phyloP scores from a whole-genome alignment of 2,888 invertebrate species.

The Emmelina monodactyla region DNA sequence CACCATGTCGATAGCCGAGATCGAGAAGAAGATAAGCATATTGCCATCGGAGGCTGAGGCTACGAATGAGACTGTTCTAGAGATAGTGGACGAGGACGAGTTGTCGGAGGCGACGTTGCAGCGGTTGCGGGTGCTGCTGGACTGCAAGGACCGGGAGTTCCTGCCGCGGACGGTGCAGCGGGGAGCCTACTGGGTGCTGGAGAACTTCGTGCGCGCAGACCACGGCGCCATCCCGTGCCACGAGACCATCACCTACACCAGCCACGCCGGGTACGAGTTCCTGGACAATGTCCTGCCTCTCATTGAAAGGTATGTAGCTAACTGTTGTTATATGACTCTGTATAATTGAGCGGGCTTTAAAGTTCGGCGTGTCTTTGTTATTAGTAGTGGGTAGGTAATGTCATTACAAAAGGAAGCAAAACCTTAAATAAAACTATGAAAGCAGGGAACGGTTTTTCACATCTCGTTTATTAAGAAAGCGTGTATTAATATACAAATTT shows the following conservation, averaged over 20 bases:
- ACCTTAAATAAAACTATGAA: too few species aligned
- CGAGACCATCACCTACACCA: slow-evolving; percentile 89
- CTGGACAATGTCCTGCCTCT: slow-evolving; percentile 88
- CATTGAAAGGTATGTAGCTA: slow-evolving; percentile 70
- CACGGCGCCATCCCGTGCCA: slow-evolving; percentile 75
- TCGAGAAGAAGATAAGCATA: slow-evolving; percentile 40
- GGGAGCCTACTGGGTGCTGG: slow-evolving; percentile 87
- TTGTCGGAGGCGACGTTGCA: slow-evolving; percentile 40
- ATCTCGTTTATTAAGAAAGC: too few species aligned
- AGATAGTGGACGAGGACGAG: slow-evolving; percentile 42
- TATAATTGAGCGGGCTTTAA: too few species aligned
- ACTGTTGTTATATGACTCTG: too few species aligned
- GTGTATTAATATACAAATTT: too few species aligned
- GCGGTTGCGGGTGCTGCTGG: slow-evolving; percentile 54
- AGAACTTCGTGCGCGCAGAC: slow-evolving; percentile 83
- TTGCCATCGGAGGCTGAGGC: slow-evolving; percentile 37
- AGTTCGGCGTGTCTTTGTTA: too few species aligned
- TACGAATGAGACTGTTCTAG: slow-evolving; percentile 35
- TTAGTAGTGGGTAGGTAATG: too few species aligned
- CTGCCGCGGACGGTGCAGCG: slow-evolving; percentile 71
- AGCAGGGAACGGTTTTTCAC: too few species aligned
- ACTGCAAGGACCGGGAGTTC: slow-evolving; percentile 71
- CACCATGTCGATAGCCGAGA: slow-evolving; percentile 40
- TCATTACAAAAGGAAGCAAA: too few species aligned
- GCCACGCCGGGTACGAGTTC: slow-evolving; percentile 91